These are phyloP conservation scores for Batillaria attramentaria DNA, from an alignment of 1,140 invertebrate genomes.

Conservation along the genomic window DNA sequence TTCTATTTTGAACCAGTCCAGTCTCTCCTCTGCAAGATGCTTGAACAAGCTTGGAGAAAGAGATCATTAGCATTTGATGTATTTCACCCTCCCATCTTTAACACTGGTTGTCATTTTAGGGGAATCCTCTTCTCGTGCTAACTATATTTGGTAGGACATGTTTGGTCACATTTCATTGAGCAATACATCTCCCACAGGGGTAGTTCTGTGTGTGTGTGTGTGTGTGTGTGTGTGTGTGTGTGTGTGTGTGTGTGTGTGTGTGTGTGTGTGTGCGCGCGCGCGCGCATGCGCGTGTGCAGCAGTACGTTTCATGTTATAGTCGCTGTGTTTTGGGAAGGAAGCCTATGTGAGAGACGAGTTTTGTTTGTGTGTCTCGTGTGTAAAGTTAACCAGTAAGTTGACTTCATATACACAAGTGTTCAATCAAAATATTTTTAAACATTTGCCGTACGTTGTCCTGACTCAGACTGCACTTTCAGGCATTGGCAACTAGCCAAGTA, in stretches of 20 bases:
- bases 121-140: too few relatives aligned
- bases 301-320: too few relatives aligned
- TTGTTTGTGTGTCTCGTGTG: neutral
- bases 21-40: neutral
- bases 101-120: too few relatives aligned
- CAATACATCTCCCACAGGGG: neutral
- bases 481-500: too few relatives aligned
- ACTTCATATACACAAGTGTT: too few relatives aligned
- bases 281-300: neutral
- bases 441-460: too few relatives aligned
- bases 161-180: neutral
- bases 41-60: neutral
- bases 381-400: neutral
- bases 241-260: conserved; percentile 16
- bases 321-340: too few relatives aligned
- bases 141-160: neutral
- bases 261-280: neutral
- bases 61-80: neutral
- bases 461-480: too few relatives aligned
- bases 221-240: neutral
- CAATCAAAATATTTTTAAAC: too few relatives aligned
- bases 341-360: neutral
- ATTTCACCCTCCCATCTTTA: too few relatives aligned
- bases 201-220: neutral
- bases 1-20: too few relatives aligned